phyloP scores from a whole-genome alignment of 53 echinoderm and acorn worm species.

The Hippasteria phrygiana region DNA sequence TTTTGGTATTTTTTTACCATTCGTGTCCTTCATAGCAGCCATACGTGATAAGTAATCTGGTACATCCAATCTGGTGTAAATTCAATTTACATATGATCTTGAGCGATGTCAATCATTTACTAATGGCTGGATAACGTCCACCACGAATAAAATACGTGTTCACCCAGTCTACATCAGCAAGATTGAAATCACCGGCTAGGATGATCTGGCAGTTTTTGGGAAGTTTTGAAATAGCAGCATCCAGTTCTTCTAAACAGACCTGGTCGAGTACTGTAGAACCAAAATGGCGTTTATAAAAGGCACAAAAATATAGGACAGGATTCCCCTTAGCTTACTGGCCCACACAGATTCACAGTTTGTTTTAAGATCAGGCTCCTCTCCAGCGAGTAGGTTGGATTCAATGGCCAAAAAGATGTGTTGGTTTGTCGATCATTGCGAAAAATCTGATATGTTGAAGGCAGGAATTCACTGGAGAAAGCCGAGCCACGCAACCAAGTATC shows the following conservation, averaged over 20 bases:
- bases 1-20: no score
- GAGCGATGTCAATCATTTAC: constrained; percentile 47
- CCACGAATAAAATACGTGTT: constrained; percentile 29
- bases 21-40: no score
- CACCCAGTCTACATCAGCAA: constrained; percentile 64
- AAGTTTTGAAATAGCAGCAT: constrained; percentile 23
- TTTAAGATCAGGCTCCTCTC: constrained; percentile 30
- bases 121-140: constrained; percentile 44
- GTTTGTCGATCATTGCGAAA: constrained; percentile 40
- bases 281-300: background rate
- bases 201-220: constrained; percentile 28
- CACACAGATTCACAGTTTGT: constrained; percentile 53
- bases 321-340: constrained; percentile 30
- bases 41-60: no score
- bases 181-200: constrained; percentile 51
- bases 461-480: constrained; percentile 32
- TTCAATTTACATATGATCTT: constrained; percentile 63
- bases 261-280: background rate
- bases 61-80: constrained; percentile 61
- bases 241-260: constrained; percentile 31
- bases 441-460: constrained; percentile 37
- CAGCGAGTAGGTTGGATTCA: constrained; percentile 15
- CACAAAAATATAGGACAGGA: background rate
- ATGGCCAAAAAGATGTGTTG: constrained; percentile 28
- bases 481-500: constrained; percentile 46